A percentile compares a stretch with the other conserved stretches of the same genome.
Evolutionary conservation across 2,797 vertebrate genomes (phyloP).

Genomic region (Calcarius lapponicus): DNA sequence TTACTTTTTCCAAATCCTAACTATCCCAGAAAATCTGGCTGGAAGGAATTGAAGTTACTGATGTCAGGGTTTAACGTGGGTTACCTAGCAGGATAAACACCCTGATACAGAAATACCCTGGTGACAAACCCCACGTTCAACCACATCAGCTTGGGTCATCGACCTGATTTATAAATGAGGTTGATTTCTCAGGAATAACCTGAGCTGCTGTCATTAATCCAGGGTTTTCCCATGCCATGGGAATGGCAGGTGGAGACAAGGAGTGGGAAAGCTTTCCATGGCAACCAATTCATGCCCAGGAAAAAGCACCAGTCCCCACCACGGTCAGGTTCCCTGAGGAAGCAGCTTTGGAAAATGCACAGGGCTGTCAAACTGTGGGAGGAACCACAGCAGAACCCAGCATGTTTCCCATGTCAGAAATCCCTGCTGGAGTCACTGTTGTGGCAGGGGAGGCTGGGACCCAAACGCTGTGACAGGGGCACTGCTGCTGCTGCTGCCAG

Average conservation of each 20-base stretch:
- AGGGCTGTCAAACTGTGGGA: neutral
- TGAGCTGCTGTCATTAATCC: neutral
- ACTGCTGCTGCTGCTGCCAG: neutral
- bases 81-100: neutral
- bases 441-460: slow-evolving; percentile 42
- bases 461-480: neutral
- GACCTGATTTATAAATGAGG: fast-evolving
- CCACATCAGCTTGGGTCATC: neutral
- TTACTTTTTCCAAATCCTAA: neutral
- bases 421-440: neutral
- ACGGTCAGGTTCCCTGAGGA: neutral
- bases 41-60: neutral
- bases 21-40: fast-evolving
- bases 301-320: neutral
- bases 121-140: neutral
- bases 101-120: neutral
- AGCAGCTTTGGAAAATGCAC: neutral
- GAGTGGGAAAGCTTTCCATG: neutral
- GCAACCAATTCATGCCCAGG: neutral
- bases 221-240: neutral
- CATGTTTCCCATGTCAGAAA: neutral
- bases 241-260: fast-evolving
- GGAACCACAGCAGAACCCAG: neutral
- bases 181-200: neutral
- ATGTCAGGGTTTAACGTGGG: neutral